Conservation (phyloP, 1,140 invertebrate species). For the Cyclina sinensis region DNA sequence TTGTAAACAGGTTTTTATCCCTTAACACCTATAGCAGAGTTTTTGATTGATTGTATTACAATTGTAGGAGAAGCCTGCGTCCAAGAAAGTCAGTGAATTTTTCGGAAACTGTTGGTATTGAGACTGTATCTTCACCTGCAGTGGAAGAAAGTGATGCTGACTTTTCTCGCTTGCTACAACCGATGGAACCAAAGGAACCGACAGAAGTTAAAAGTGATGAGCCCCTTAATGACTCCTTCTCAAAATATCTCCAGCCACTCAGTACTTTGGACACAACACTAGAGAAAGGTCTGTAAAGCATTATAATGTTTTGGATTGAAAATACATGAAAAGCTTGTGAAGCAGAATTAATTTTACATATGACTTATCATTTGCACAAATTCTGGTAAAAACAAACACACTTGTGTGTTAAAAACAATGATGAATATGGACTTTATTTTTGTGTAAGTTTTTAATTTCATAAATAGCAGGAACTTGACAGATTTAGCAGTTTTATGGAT, state of each 20-base stretch:
- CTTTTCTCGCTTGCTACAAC: constrained; percentile 49
- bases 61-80: constrained; percentile 56
- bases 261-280: constrained; percentile 4
- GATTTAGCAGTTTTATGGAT: no score
- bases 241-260: constrained; percentile 51
- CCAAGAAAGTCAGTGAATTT: constrained; percentile 32
- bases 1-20: no score
- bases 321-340: no score
- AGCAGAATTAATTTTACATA: no score
- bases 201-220: neutral
- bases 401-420: no score
- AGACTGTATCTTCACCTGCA: neutral
- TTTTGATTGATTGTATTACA: neutral
- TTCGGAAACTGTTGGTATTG: neutral
- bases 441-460: no score
- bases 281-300: constrained; percentile 13
- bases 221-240: constrained; percentile 21
- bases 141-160: constrained; percentile 29
- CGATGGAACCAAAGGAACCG: neutral
- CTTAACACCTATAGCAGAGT: no score
- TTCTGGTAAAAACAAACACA: no score
- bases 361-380: no score
- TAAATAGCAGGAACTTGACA: no score
- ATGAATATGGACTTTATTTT: no score
- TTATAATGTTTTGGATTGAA: no score